These are phyloP conservation scores for Phorcus lineatus DNA, from an alignment of 2,888 invertebrate genomes.

Conservation along the genomic window DNA sequence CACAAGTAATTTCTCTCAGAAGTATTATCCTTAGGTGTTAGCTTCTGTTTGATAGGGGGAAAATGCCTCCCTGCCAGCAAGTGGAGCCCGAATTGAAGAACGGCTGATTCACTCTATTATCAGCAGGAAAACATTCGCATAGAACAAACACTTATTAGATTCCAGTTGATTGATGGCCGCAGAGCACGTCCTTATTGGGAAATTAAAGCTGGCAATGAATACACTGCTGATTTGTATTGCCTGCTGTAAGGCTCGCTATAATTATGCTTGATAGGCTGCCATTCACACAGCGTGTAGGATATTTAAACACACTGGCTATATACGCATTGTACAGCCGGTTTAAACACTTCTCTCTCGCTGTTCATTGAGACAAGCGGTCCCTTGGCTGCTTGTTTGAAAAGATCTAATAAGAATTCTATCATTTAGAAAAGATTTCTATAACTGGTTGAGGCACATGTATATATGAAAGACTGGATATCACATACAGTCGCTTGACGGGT, in stretches of 20 bases:
- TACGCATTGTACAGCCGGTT: too few species aligned
- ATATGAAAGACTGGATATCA: too few species aligned
- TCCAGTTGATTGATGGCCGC: conserved; percentile 7
- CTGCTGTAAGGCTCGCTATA: neutral
- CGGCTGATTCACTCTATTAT: conserved; percentile 17
- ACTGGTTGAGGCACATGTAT: too few species aligned
- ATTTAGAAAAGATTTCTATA: too few species aligned
- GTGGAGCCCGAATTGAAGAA: conserved; percentile 17
- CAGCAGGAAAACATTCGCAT: conserved; percentile 21
- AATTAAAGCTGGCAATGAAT: neutral
- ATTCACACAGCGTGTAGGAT: neutral
- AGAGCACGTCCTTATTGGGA: conserved; percentile 9
- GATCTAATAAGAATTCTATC: too few species aligned
- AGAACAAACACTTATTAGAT: conserved; percentile 25
- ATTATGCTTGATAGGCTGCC: neutral
- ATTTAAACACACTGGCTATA: neutral
- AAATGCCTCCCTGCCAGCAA: neutral
- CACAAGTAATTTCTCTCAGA: conserved; percentile 18
- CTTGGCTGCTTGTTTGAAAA: too few species aligned
- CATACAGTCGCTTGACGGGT: too few species aligned
- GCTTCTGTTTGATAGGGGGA: neutral
- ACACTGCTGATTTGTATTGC: neutral
- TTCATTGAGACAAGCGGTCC: too few species aligned
- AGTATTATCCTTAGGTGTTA: conserved; percentile 7
- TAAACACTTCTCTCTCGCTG: too few species aligned